These are phyloP conservation scores for Metellina segmentata DNA, from an alignment of 2,888 invertebrate species.

Conservation along the genomic window DNA sequence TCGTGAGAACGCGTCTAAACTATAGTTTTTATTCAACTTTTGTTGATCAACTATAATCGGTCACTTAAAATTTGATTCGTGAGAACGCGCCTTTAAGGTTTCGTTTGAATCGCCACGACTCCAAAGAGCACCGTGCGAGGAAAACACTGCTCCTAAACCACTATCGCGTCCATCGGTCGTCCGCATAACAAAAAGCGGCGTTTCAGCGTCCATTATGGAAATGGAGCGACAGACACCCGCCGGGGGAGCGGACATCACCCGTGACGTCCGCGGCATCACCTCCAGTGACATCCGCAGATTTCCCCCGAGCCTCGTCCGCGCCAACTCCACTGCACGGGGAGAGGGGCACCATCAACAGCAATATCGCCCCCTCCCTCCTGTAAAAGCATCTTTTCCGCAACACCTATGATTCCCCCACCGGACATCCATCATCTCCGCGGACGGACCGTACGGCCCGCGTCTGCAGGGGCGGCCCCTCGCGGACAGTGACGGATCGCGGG, in stretches of 20 bases:
- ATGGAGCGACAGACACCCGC: slow-evolving; percentile 58
- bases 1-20: too few relatives aligned
- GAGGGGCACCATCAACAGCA: slow-evolving; percentile 52
- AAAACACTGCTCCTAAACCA: slow-evolving; percentile 13
- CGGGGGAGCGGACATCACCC: slow-evolving; percentile 64
- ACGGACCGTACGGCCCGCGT: background rate
- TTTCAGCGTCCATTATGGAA: slow-evolving; percentile 74
- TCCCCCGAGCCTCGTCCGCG: slow-evolving; percentile 66
- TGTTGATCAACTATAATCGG: too few relatives aligned
- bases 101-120: too few relatives aligned
- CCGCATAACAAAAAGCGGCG: slow-evolving; percentile 25
- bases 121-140: background rate
- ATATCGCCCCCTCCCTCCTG: slow-evolving; percentile 33
- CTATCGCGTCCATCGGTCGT: slow-evolving; percentile 2
- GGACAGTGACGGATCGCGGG: slow-evolving; percentile 70
- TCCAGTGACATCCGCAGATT: slow-evolving; percentile 74
- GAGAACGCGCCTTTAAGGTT: too few relatives aligned
- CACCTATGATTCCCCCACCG: slow-evolving; percentile 61
- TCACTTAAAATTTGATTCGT: too few relatives aligned
- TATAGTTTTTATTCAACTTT: too few relatives aligned
- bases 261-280: slow-evolving; percentile 71
- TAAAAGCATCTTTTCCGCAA: slow-evolving; percentile 73
- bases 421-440: slow-evolving; percentile 65
- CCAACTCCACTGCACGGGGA: background rate
- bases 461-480: background rate